Evolutionary conservation across 2,888 invertebrate genomes (phyloP).

Genomic region (Lottia scabra): DNA sequence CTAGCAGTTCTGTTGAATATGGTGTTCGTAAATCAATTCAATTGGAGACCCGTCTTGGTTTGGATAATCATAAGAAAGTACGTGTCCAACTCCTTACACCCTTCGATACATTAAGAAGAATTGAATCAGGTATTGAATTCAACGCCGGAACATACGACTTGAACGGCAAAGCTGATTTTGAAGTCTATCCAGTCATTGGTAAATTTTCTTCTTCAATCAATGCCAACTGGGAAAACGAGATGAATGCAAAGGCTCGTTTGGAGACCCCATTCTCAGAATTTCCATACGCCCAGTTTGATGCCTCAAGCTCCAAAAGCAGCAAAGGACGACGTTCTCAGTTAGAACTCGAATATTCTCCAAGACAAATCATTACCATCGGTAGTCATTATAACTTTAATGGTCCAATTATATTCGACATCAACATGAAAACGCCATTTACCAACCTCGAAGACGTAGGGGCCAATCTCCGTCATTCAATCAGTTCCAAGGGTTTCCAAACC

Average conservation of each 20-base stretch:
- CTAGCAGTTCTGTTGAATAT: slow-evolving; percentile 38
- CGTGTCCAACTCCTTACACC: slow-evolving; percentile 42
- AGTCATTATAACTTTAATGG: slow-evolving; percentile 33
- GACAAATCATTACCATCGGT: slow-evolving; percentile 35
- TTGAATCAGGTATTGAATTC: slow-evolving; percentile 33
- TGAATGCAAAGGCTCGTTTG: slow-evolving; percentile 16
- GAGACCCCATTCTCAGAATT: slow-evolving; percentile 41
- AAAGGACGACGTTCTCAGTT: slow-evolving; percentile 34
- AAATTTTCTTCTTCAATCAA: not conserved
- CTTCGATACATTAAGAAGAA: slow-evolving; percentile 38
- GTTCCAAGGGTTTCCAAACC: slow-evolving; percentile 30
- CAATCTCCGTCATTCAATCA: slow-evolving; percentile 30
- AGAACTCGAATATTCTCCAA: slow-evolving; percentile 39
- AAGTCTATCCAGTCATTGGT: slow-evolving; percentile 28
- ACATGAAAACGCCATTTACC: slow-evolving; percentile 38
- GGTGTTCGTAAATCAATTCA: slow-evolving; percentile 38
- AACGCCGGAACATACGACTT: slow-evolving; percentile 32
- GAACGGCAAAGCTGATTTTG: slow-evolving; percentile 34
- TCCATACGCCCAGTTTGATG: slow-evolving; percentile 35
- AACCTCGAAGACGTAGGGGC: slow-evolving; percentile 32
- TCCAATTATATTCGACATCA: slow-evolving; percentile 28
- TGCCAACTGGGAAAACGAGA: not conserved
- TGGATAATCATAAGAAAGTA: slow-evolving; percentile 37
- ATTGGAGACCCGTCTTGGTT: slow-evolving; percentile 33
- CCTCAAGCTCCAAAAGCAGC: slow-evolving; percentile 33